Percentiles rank a stretch among this genome's conserved stretches.
Evolutionary conservation across 1,140 invertebrate species (phyloP).

Genomic region (Magallana angulata): DNA sequence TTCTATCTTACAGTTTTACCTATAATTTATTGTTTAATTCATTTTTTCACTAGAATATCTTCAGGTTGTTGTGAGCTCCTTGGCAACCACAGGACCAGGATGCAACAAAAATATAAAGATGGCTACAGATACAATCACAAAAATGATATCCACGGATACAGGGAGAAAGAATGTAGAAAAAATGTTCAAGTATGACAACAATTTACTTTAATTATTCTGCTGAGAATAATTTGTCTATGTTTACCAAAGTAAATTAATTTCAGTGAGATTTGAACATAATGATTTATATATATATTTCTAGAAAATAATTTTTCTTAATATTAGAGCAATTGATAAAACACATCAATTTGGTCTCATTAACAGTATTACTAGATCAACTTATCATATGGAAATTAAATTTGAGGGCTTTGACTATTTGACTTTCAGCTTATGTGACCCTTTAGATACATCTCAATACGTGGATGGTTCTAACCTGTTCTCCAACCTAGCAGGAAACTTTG

Average conservation of each 20-base stretch:
- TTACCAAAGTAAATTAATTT: no score
- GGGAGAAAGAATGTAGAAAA: slow-evolving; percentile 79
- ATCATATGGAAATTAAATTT: no score
- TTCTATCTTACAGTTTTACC: not conserved
- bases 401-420: no score
- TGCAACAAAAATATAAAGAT: slow-evolving; percentile 81
- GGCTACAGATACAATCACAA: slow-evolving; percentile 85
- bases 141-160: slow-evolving; percentile 83
- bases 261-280: no score
- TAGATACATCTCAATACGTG: slow-evolving; percentile 82
- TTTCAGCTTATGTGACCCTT: slow-evolving; percentile 87
- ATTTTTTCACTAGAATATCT: slow-evolving; percentile 71
- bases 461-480: slow-evolving; percentile 89
- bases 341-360: no score
- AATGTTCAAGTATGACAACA: slow-evolving; percentile 71
- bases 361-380: no score
- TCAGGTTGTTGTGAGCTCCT: slow-evolving; percentile 73
- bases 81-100: slow-evolving; percentile 66
- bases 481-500: slow-evolving; percentile 88
- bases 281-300: no score
- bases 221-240: no score
- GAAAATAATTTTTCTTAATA: no score
- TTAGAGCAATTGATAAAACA: no score
- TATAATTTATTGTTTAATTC: no score
- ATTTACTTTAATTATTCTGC: not conserved